phyloP scores from a whole-genome alignment of 2,888 invertebrate genomes.

The Cosmia trapezina region DNA sequence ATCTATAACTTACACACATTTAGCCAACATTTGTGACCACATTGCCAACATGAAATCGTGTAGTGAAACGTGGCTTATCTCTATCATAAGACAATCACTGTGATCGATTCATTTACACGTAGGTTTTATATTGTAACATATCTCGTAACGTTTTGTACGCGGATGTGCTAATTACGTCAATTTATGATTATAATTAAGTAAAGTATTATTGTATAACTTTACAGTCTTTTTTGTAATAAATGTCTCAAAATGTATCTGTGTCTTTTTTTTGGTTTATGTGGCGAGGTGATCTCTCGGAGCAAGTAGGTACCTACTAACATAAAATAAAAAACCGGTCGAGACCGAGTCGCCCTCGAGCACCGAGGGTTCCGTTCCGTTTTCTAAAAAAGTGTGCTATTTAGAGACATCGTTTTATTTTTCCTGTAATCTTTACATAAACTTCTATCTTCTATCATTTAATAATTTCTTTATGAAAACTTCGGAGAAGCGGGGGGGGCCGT shows the following conservation, averaged over 20 bases:
- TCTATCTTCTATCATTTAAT: too few species aligned
- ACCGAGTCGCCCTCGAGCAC: too few species aligned
- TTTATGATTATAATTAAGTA: constrained; percentile 26
- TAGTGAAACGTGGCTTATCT: constrained; percentile 55
- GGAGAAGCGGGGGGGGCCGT: too few species aligned
- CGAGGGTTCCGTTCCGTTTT: too few species aligned
- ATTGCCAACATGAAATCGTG: constrained; percentile 31
- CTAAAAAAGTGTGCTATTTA: too few species aligned
- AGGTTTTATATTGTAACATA: constrained; percentile 51
- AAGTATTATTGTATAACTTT: constrained; percentile 54
- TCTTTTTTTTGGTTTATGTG: background rate
- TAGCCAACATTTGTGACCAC: constrained; percentile 5
- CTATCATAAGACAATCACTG: constrained; percentile 44
- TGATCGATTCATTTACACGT: constrained; percentile 60
- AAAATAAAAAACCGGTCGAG: too few species aligned
- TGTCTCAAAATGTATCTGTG: constrained; percentile 16
- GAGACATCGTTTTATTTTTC: too few species aligned
- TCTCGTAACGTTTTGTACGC: constrained; percentile 54
- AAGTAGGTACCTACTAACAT: background rate
- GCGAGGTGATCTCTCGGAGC: background rate
- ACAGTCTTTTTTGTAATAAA: constrained; percentile 60
- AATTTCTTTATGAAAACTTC: too few species aligned
- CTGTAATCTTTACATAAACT: too few species aligned
- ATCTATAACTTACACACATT: background rate
- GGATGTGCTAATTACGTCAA: constrained; percentile 48